Percentiles rank a stretch among this genome's conserved stretches.
Conservation (phyloP, 2,113 vertebrate genomes). For the Myiagra hebetior region DNA sequence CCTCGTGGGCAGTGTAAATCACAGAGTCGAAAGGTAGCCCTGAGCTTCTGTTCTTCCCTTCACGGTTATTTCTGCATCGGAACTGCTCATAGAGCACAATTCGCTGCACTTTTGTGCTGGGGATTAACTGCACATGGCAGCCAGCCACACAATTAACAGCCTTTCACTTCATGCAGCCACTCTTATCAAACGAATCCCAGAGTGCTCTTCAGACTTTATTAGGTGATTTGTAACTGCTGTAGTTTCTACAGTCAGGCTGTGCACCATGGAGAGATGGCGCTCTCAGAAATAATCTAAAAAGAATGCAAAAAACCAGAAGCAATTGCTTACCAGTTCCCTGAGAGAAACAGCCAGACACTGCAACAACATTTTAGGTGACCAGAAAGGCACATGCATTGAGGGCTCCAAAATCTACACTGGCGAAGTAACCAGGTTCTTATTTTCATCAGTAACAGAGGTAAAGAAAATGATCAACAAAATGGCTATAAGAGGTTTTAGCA, state of each 20-base stretch:
- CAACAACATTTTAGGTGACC: neutral
- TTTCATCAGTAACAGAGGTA: neutral
- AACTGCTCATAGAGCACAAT: neutral
- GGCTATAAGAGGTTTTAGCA: neutral
- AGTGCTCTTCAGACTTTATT: neutral
- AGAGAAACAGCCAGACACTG: neutral
- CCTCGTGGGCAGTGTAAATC: constrained; percentile 24
- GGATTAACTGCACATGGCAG: constrained; percentile 1
- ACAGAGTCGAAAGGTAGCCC: constrained; percentile 45
- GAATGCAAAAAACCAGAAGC: neutral
- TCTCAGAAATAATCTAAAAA: neutral
- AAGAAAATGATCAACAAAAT: neutral
- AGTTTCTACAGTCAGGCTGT: neutral
- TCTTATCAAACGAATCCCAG: constrained; percentile 6
- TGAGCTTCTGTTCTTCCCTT: neutral
- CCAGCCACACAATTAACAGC: neutral
- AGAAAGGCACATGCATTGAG: neutral
- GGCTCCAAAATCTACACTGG: neutral
- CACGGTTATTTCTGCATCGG: neutral
- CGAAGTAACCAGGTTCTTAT: neutral
- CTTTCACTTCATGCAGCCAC: neutral
- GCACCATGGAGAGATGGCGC: rapidly evolving
- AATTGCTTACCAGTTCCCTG: neutral
- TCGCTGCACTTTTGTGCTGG: neutral
- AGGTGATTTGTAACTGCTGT: neutral